Conservation (phyloP, 2,888 invertebrate genomes). For the Drosophila kanekoi region DNA sequence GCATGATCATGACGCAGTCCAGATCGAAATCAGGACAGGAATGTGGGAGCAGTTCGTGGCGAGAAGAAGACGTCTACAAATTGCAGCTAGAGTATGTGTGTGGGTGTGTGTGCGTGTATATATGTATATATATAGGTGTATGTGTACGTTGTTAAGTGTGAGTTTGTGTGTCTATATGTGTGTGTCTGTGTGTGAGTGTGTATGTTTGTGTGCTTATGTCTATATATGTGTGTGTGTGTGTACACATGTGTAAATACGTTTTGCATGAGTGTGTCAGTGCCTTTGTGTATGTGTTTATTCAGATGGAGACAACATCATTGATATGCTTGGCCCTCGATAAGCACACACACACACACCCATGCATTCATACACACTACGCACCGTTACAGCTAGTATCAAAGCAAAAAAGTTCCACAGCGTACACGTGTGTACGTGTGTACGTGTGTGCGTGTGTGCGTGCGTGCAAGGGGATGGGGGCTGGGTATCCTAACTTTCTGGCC, state of each 20-base stretch:
- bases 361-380: neutral
- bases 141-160: too few species aligned
- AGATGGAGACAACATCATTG: slow-evolving; percentile 26
- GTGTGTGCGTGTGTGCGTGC: neutral
- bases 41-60: slow-evolving; percentile 65
- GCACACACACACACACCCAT: slow-evolving; percentile 11
- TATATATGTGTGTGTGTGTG: neutral
- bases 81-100: slow-evolving; percentile 5
- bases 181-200: neutral
- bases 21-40: slow-evolving; percentile 59
- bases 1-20: slow-evolving; percentile 58
- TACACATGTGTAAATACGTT: neutral
- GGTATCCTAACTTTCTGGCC: slow-evolving; percentile 55
- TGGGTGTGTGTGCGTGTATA: neutral
- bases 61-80: slow-evolving; percentile 4
- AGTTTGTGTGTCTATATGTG: too few species aligned
- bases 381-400: slow-evolving; percentile 3
- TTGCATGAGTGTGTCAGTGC: slow-evolving; percentile 1
- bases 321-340: slow-evolving; percentile 51
- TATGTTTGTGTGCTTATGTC: neutral
- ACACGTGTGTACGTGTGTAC: neutral
- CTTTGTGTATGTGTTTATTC: slow-evolving; percentile 3
- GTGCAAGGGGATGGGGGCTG: neutral
- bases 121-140: too few species aligned
- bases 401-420: neutral